These are phyloP conservation scores for Lacerta viridis DNA, from an alignment of 2,797 vertebrate genomes.

Conservation along the genomic window DNA sequence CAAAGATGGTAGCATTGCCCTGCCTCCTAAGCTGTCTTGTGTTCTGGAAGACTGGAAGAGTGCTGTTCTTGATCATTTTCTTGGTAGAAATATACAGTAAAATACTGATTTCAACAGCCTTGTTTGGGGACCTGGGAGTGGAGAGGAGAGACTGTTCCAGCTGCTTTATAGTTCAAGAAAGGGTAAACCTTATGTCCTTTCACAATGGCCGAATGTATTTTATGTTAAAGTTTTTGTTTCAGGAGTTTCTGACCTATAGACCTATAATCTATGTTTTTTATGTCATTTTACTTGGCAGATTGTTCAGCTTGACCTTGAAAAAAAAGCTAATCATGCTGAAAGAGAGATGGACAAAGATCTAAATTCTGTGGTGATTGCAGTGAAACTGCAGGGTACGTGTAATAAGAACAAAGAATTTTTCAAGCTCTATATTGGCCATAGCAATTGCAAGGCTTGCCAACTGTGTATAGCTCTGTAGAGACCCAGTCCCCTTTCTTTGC, in stretches of 20 bases:
- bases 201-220: neutral
- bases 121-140: neutral
- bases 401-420: neutral
- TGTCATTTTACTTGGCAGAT: conserved; percentile 72
- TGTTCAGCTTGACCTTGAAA: conserved; percentile 93
- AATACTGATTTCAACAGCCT: neutral
- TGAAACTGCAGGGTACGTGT: conserved; percentile 90
- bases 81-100: neutral
- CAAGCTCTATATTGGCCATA: neutral
- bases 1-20: neutral
- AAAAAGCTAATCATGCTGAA: conserved; percentile 95
- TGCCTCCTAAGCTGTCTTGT: neutral
- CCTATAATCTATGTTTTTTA: conserved; percentile 6
- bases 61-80: neutral
- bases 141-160: neutral
- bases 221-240: no score
- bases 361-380: conserved; percentile 92
- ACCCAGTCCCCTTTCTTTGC: neutral
- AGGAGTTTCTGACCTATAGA: neutral
- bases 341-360: conserved; percentile 94
- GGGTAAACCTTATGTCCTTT: neutral
- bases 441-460: no score
- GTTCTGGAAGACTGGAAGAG: neutral
- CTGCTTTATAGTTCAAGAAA: neutral
- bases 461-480: neutral